Conservation (phyloP, 92 coral and sea anemone genomes). For the Zoanthus sansibaricus region DNA sequence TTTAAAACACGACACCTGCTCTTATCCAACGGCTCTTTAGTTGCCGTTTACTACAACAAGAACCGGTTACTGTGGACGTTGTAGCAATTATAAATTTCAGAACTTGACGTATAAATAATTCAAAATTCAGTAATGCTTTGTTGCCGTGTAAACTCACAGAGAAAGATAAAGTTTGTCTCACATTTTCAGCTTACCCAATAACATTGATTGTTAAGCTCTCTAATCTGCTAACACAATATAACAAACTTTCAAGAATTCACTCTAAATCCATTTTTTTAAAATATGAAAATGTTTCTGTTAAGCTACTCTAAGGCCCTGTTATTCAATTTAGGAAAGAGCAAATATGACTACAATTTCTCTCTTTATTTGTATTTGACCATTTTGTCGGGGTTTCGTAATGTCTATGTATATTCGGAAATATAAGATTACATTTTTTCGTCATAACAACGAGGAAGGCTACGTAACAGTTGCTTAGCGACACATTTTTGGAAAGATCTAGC, state of each 20-base stretch:
- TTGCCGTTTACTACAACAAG: background rate
- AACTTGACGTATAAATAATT: background rate
- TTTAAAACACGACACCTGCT: conserved; percentile 16
- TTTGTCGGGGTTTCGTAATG: conserved; percentile 6
- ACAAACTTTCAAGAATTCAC: background rate
- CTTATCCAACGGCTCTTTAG: background rate
- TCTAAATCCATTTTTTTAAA: background rate
- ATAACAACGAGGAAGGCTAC: conserved; percentile 19
- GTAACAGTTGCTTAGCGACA: conserved; percentile 31
- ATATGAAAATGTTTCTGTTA: background rate
- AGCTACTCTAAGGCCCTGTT: background rate
- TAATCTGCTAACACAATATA: background rate
- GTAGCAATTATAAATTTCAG: background rate
- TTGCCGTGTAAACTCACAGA: background rate
- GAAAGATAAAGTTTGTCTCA: background rate
- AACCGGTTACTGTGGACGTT: background rate
- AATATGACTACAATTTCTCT: background rate
- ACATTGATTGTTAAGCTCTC: background rate
- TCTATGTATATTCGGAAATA: background rate
- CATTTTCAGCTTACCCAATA: background rate
- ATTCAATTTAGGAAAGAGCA: background rate
- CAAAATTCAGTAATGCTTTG: background rate
- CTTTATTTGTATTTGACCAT: conserved; percentile 27
- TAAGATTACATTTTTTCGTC: conserved; percentile 23
- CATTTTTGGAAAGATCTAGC: background rate